Percentiles rank a stretch among this genome's conserved stretches.
Conservation (phyloP, 2,888 invertebrate genomes). For the Halictus ligatus region DNA sequence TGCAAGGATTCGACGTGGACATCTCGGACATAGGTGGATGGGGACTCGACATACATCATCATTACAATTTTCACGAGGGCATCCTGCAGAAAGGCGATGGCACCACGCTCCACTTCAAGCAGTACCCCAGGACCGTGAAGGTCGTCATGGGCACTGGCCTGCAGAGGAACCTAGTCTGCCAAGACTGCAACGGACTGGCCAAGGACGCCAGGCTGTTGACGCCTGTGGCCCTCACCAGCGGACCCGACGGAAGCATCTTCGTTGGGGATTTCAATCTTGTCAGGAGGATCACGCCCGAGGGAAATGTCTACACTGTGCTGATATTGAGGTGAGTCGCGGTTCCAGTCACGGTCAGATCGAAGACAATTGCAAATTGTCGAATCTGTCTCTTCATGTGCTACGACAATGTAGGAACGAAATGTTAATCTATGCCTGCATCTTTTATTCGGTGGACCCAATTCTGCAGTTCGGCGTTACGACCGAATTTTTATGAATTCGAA, state of each 20-base stretch:
- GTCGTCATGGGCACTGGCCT: conserved; percentile 97
- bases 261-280: conserved; percentile 99
- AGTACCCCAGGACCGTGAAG: conserved; percentile 95
- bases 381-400: no score
- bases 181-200: conserved; percentile 94
- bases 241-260: conserved; percentile 98
- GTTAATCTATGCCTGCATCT: no score
- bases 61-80: conserved; percentile 99
- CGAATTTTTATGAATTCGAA: neutral
- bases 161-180: conserved; percentile 93
- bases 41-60: conserved; percentile 99
- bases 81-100: conserved; percentile 99
- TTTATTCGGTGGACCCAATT: no score
- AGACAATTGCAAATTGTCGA: no score
- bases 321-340: conserved; percentile 89
- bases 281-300: conserved; percentile 95
- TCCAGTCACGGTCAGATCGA: neutral
- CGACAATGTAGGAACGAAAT: no score
- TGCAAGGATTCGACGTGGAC: conserved; percentile 98
- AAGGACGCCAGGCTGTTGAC: conserved; percentile 95
- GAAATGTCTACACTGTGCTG: conserved; percentile 94
- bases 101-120: conserved; percentile 96
- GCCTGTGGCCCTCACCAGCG: conserved; percentile 97
- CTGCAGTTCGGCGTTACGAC: no score
- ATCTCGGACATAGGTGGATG: conserved; percentile 99